Percentiles rank a stretch among this genome's conserved stretches.
These are phyloP conservation scores for Leptinotarsa lineolata DNA, from an alignment of 1,140 invertebrate species.

Conservation along the genomic window DNA sequence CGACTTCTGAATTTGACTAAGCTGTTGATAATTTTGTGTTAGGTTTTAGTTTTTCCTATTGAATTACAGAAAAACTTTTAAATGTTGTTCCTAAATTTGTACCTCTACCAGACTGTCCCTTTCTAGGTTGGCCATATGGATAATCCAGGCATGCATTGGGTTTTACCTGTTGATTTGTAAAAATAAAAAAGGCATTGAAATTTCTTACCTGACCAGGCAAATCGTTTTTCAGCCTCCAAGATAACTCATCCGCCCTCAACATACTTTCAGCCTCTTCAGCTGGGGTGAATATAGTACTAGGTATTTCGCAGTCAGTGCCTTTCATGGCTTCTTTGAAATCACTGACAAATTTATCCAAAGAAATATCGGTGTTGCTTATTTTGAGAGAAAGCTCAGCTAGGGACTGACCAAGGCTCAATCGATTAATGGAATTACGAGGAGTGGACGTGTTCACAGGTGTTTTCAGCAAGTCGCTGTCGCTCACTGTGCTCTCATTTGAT, in stretches of 20 bases:
- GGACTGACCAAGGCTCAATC: conserved; percentile 23
- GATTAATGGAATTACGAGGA: conserved; percentile 32
- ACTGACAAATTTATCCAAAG: conserved; percentile 34
- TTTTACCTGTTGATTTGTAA: too few relatives aligned
- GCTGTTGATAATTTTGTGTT: too few relatives aligned
- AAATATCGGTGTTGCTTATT: conserved; percentile 38
- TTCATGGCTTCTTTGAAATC: conserved; percentile 35
- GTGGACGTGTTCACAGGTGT: conserved; percentile 41
- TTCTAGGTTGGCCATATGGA: too few relatives aligned
- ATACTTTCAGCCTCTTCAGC: conserved; percentile 38
- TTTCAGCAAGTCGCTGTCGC: conserved; percentile 44
- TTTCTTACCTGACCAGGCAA: conserved; percentile 32
- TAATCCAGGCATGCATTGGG: too few relatives aligned
- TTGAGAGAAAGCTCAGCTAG: conserved; percentile 30
- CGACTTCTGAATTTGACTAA: too few relatives aligned
- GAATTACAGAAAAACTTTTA: too few relatives aligned
- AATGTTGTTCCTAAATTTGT: too few relatives aligned
- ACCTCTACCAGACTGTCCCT: too few relatives aligned
- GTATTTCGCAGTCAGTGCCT: conserved; percentile 12
- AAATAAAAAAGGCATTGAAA: too few relatives aligned
- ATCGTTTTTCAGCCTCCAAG: conserved; percentile 45
- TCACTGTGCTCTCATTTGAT: conserved; percentile 43
- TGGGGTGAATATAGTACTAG: conserved; percentile 43
- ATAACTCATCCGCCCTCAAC: conserved; percentile 45
- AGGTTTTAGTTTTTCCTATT: too few relatives aligned